These are phyloP conservation scores for Hypomecis atomaria DNA, from an alignment of 2,888 invertebrate species.

Conservation along the genomic window DNA sequence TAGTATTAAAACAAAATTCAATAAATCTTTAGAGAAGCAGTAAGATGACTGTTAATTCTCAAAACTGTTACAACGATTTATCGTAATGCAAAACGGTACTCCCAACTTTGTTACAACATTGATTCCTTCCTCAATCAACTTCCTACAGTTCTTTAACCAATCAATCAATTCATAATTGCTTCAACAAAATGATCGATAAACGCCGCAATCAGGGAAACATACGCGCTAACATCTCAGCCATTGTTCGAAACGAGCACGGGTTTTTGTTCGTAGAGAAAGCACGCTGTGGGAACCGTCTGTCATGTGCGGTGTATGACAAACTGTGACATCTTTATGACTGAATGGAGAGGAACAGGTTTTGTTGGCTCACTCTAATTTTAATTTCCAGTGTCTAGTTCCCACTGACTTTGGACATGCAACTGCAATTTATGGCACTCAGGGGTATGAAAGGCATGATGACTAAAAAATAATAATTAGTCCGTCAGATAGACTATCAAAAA, in stretches of 20 bases:
- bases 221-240: constrained; percentile 32
- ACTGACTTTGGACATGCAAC: background rate
- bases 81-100: background rate
- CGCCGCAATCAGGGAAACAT: constrained; percentile 36
- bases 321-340: constrained; percentile 12
- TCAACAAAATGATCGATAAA: constrained; percentile 20
- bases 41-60: too few species aligned
- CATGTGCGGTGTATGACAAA: constrained; percentile 11
- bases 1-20: too few species aligned
- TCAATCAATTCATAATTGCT: constrained; percentile 25
- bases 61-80: background rate
- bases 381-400: background rate
- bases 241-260: constrained; percentile 32
- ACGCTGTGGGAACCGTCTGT: constrained; percentile 30
- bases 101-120: background rate
- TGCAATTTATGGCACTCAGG: background rate
- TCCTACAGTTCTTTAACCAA: constrained; percentile 22
- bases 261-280: constrained; percentile 41
- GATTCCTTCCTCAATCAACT: constrained; percentile 10
- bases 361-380: constrained; percentile 8
- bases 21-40: too few species aligned
- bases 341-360: constrained; percentile 23
- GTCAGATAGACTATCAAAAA: too few species aligned
- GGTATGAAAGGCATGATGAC: too few species aligned
- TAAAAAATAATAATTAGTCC: too few species aligned